These are phyloP conservation scores for Ara ararauna DNA, from an alignment of 2,797 vertebrate genomes.

Conservation along the genomic window DNA sequence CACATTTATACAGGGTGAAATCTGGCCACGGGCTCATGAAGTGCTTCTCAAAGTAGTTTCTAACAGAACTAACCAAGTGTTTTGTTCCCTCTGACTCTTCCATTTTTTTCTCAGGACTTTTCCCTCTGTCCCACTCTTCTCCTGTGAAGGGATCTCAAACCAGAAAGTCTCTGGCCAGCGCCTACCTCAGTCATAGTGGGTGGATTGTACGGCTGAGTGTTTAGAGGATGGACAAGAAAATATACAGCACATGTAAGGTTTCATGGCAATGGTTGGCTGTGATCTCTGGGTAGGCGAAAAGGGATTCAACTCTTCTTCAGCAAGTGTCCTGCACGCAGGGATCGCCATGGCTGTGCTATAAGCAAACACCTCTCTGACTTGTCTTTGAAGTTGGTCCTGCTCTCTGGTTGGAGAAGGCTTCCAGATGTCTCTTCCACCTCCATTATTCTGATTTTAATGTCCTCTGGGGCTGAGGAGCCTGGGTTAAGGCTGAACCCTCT, in stretches of 20 bases:
- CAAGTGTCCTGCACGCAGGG: background rate
- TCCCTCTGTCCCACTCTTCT: background rate
- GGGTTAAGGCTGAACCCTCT: background rate
- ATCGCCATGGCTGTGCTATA: background rate
- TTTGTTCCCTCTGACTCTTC: background rate
- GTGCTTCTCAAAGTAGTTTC: background rate
- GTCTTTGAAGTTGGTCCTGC: background rate
- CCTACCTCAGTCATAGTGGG: background rate
- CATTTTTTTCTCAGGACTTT: background rate
- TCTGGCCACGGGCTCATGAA: background rate
- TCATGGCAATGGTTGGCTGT: background rate
- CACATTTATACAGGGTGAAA: background rate
- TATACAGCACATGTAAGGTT: background rate
- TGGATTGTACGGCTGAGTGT: background rate
- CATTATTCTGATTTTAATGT: background rate
- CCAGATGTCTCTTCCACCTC: background rate
- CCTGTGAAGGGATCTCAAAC: background rate
- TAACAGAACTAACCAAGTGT: background rate
- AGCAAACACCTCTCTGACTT: background rate
- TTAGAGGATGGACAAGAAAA: background rate
- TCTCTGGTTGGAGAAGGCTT: background rate
- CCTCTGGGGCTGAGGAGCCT: background rate
- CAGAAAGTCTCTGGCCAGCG: background rate
- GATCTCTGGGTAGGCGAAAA: background rate
- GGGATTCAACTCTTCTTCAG: background rate